These are phyloP conservation scores for Vimba vimba DNA, from an alignment of 2,113 vertebrate species.

Conservation along the genomic window DNA sequence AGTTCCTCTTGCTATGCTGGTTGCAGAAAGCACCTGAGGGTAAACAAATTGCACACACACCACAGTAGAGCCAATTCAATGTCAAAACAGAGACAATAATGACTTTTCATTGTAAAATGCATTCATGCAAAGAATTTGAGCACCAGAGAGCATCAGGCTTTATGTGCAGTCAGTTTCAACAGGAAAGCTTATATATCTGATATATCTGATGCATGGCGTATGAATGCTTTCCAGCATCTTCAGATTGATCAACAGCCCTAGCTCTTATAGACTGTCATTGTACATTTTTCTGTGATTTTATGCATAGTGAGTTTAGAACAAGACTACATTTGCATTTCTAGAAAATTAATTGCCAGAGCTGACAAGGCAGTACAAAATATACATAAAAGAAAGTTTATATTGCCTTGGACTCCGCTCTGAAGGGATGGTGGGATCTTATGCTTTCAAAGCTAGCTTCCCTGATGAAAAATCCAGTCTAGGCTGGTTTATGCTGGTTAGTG, in stretches of 20 bases:
- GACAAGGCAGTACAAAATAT: not conserved
- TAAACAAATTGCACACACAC: not conserved
- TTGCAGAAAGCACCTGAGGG: not conserved
- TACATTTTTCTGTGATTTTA: not conserved
- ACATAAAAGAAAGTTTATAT: too few species aligned
- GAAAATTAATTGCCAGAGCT: not conserved
- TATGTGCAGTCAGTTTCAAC: not conserved
- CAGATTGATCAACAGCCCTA: not conserved
- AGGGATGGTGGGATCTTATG: too few species aligned
- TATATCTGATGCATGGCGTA: not conserved
- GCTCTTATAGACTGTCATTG: not conserved
- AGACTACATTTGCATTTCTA: not conserved
- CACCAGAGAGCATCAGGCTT: not conserved
- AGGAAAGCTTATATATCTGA: conserved; percentile 12
- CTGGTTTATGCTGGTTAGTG: too few species aligned
- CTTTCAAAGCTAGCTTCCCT: too few species aligned
- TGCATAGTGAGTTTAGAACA: not conserved
- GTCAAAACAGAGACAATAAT: conserved; percentile 7
- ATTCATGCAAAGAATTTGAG: not conserved
- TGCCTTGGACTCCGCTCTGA: too few species aligned
- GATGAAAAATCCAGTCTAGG: too few species aligned
- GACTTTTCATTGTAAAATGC: not conserved
- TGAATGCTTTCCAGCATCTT: not conserved
- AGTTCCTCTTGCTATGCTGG: conserved; percentile 45
- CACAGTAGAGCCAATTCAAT: not conserved